These are phyloP conservation scores for Protomyctophum bolini DNA, from an alignment of 2,113 vertebrate species.

Conservation along the genomic window DNA sequence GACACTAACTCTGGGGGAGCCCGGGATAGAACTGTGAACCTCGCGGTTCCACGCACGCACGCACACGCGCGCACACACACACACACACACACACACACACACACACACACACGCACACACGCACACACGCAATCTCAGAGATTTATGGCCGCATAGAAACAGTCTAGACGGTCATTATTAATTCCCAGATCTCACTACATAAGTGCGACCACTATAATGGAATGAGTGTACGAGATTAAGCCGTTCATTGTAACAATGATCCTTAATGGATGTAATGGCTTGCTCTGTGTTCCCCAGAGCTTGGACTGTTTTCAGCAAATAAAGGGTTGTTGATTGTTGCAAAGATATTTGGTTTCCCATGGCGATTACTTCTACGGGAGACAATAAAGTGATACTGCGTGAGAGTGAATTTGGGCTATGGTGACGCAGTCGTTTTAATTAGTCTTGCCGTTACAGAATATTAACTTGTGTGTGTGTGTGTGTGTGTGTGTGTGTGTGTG, in stretches of 20 bases:
- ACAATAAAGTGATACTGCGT: constrained; percentile 53
- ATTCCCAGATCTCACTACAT: constrained; percentile 18
- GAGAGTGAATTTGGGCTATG: constrained; percentile 41
- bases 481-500: constrained; percentile 26
- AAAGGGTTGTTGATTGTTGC: constrained; percentile 53
- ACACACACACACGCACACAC: no score
- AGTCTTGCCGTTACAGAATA: constrained; percentile 33
- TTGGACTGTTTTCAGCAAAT: constrained; percentile 53
- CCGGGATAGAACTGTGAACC: no score
- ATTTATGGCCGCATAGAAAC: constrained; percentile 4
- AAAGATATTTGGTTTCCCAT: constrained; percentile 46
- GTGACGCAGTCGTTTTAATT: constrained; percentile 61
- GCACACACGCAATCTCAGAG: constrained; percentile 9
- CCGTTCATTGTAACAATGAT: constrained; percentile 50
- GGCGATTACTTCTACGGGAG: constrained; percentile 53
- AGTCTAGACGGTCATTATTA: constrained; percentile 49
- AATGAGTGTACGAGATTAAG: constrained; percentile 46
- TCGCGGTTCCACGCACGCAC: no score
- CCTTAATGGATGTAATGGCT: constrained; percentile 47
- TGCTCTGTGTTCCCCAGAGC: constrained; percentile 42
- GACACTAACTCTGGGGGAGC: no score
- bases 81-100: no score
- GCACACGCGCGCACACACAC: no score
- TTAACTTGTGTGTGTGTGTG: constrained; percentile 27
- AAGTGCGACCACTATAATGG: constrained; percentile 32